phyloP scores from a whole-genome alignment of 2,113 vertebrate genomes.

The Gallinago undulata region DNA sequence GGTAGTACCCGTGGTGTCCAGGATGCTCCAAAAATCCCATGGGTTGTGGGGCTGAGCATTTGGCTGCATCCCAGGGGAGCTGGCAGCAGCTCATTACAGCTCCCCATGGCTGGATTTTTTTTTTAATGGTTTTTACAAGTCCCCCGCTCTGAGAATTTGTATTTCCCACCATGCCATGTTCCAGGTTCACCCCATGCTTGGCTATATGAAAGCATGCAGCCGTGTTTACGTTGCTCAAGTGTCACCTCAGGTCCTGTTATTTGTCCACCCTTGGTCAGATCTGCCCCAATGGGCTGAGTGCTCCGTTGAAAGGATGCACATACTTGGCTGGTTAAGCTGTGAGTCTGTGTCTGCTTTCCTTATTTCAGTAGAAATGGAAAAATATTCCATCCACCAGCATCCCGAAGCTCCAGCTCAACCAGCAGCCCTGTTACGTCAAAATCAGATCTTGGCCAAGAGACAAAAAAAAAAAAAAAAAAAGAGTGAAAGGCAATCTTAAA shows the following conservation, averaged over 20 bases:
- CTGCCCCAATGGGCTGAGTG: background rate
- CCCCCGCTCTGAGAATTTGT: background rate
- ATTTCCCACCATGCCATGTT: background rate
- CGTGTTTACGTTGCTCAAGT: fast-evolving
- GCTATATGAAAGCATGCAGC: background rate
- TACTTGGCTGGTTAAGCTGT: background rate
- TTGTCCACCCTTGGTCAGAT: background rate
- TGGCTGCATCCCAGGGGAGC: background rate
- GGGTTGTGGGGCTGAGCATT: background rate
- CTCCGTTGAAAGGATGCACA: background rate
- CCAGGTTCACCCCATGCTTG: background rate
- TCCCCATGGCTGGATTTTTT: background rate
- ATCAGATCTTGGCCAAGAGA: background rate
- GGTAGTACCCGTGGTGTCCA: background rate
- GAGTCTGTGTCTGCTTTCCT: fast-evolving
- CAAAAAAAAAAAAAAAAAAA: background rate
- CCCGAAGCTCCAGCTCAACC: background rate
- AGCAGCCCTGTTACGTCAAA: background rate
- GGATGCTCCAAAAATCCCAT: background rate
- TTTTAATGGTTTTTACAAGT: background rate
- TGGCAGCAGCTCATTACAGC: background rate
- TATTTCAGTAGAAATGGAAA: background rate
- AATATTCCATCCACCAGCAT: background rate
- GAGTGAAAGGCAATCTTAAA: background rate
- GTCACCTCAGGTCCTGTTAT: background rate